phyloP scores from a whole-genome alignment of 2,113 vertebrate genomes.

The Calyptommatus sinebrachiatus region DNA sequence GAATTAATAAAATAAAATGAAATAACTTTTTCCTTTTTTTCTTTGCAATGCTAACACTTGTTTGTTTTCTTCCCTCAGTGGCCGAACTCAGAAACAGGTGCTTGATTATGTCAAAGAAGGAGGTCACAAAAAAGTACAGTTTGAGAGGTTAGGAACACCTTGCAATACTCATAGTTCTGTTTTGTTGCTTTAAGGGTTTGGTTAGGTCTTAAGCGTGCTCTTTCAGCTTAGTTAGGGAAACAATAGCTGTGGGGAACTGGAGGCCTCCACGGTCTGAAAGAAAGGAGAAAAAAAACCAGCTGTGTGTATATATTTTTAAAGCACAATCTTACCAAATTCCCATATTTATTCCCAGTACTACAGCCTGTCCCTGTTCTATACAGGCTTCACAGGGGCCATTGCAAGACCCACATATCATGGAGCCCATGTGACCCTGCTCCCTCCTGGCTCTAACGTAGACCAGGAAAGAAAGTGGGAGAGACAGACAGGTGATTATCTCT shows the following conservation, averaged over 20 bases:
- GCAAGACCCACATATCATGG: no score
- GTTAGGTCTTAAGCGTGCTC: not conserved
- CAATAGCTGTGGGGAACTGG: not conserved
- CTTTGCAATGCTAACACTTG: not conserved
- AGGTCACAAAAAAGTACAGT: conserved; percentile 95
- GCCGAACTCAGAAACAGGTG: conserved; percentile 98
- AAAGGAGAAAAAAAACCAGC: not conserved
- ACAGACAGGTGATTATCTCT: no score
- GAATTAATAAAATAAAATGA: not conserved
- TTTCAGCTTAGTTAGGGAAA: not conserved
- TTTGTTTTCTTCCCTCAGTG: conserved; percentile 70
- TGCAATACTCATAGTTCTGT: no score
- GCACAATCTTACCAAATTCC: not conserved
- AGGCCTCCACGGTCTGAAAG: not conserved
- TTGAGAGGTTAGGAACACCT: conserved; percentile 86
- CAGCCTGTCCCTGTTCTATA: not conserved
- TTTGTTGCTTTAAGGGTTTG: not conserved
- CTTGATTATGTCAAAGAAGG: conserved; percentile 95
- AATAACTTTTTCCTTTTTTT: not conserved
- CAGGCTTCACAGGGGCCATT: no score
- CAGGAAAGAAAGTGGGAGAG: no score
- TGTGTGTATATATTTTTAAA: not conserved
- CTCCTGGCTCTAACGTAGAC: no score
- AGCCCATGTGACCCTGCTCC: no score
- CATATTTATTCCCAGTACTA: not conserved